Evolutionary conservation across 2,888 invertebrate genomes (phyloP), one percentile per base, ranked within the genome.

Genomic region (Drosophila neonasuta): DNA sequence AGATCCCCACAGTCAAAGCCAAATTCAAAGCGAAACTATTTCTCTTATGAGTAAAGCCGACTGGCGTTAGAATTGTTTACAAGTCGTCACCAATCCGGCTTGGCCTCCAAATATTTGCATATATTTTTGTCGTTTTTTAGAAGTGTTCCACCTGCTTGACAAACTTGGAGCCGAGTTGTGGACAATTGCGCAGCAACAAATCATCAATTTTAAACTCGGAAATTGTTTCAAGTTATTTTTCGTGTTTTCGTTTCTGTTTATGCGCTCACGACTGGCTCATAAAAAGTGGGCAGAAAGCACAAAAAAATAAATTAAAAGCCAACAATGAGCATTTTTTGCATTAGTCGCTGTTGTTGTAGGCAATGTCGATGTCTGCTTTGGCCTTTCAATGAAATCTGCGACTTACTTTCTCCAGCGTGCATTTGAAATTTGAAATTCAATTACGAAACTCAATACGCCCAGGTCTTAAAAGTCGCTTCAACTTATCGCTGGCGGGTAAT

Each of bases 71-170:
- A 74, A 65, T 57, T 69, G 58, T 68, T 68, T 65, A 77, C 77
- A 71, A 70, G 71, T 65, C 82, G 80, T 80, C 80, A 71, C 80
- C 85, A 72, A 68, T 63, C 62, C 59, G 65, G 15, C 36, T 68
- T 72, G 76, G 61, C 63, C 63, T 68, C 54, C 41, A 82, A 77
- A 85, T 82, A 86, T 81, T 86, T 78, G 84, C 86, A 86, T 81
- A 81, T 55, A 48, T 45, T 46, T 46, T 24, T n/a, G 7, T 10
- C 20, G 10, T 61, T 46, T 52, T 52, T 62, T 56, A 74, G 82
- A 74, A 79, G n/a, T 64, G 51, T 71, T 80, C 61, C 80, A 74
- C 67, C 74, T 74, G 71, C 55, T 44, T 29, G 42, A 29, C 9
- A 58, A 50, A 57, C 66, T 49, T 55, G 56, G 58, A 46, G 49